phyloP scores from a whole-genome alignment of 2,797 vertebrate genomes.

The Thripadectes ignobilis region DNA sequence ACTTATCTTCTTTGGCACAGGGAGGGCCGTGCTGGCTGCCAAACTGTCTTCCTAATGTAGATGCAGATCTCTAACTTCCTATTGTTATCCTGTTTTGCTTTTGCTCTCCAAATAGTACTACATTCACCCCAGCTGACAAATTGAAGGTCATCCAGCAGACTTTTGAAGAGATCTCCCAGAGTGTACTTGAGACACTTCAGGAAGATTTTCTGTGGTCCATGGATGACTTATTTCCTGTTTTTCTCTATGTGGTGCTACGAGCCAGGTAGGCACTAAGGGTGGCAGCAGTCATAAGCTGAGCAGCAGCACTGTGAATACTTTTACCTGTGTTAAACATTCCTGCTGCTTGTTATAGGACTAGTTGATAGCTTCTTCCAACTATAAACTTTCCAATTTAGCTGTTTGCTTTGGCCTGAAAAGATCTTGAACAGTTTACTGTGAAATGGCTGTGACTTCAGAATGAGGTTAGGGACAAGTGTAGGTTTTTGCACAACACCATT shows the following conservation, averaged over 20 bases:
- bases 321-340: neutral
- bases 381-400: neutral
- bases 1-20: accelerated
- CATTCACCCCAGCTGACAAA: slow-evolving; percentile 96
- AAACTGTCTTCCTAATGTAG: neutral
- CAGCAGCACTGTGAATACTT: neutral
- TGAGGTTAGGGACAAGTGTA: neutral
- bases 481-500: neutral
- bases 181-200: slow-evolving; percentile 87
- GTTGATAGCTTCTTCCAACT: neutral
- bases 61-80: neutral
- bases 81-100: neutral
- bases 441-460: neutral
- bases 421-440: neutral
- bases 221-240: slow-evolving; percentile 98
- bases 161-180: slow-evolving; percentile 97
- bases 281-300: neutral
- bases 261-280: slow-evolving; percentile 82
- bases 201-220: slow-evolving; percentile 98
- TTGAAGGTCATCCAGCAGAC: slow-evolving; percentile 97
- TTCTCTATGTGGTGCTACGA: slow-evolving; percentile 96
- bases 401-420: neutral
- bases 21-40: neutral
- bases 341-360: neutral
- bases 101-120: slow-evolving; percentile 83